A percentile compares a stretch with the other conserved stretches of the same genome.
These are phyloP conservation scores for Serripes groenlandicus DNA, from an alignment of 2,888 invertebrate species.

Conservation along the genomic window DNA sequence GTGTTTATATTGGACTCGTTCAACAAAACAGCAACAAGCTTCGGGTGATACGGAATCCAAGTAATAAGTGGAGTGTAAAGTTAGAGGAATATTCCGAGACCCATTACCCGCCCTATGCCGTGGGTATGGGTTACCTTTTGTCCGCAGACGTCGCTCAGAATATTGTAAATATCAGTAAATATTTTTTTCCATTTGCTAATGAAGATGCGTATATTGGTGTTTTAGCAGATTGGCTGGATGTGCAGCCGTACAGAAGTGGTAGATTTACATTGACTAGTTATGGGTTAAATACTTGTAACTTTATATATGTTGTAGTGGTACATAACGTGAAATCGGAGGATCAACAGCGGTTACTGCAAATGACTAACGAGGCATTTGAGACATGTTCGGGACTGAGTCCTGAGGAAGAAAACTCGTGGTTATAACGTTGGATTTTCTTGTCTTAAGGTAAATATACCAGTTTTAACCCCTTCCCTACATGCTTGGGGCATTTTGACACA, in stretches of 20 bases:
- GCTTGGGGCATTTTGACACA: too few species aligned
- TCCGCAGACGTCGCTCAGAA: conserved; percentile 78
- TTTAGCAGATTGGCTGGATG: conserved; percentile 75
- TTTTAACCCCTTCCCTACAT: too few species aligned
- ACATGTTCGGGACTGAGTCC: conserved; percentile 36
- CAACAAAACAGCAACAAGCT: conserved; percentile 66
- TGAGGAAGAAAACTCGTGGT: conserved; percentile 19
- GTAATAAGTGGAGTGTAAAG: conserved; percentile 82
- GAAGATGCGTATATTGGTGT: conserved; percentile 86
- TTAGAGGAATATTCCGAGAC: conserved; percentile 73
- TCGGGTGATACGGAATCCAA: conserved; percentile 79
- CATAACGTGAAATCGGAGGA: conserved; percentile 78
- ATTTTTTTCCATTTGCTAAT: conserved; percentile 80
- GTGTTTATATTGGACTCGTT: conserved; percentile 84
- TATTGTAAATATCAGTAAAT: conserved; percentile 74
- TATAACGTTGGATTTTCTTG: background rate
- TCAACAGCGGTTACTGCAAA: conserved; percentile 74
- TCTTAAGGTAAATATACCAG: too few species aligned
- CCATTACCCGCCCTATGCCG: conserved; percentile 83
- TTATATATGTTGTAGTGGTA: conserved; percentile 82
- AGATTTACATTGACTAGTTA: conserved; percentile 80
- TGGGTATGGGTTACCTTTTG: conserved; percentile 84
- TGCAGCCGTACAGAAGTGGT: conserved; percentile 78
- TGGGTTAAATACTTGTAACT: conserved; percentile 83
- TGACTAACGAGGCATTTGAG: conserved; percentile 70